Evolutionary conservation across 2,888 invertebrate genomes (phyloP).

Genomic region (Phorcus lineatus): DNA sequence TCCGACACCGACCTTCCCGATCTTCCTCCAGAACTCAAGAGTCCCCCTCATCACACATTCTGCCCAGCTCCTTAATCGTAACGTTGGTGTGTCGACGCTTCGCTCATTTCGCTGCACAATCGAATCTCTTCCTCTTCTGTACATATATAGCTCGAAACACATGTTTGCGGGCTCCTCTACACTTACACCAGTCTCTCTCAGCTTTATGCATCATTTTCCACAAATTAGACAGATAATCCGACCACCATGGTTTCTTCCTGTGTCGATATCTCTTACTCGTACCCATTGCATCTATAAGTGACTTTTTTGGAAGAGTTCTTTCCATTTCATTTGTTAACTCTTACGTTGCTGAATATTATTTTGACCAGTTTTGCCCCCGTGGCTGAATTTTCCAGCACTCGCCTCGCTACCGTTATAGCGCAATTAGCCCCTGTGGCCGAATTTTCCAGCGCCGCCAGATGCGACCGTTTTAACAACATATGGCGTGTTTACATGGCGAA

Average conservation of each 20-base stretch:
- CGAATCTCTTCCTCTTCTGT: background rate
- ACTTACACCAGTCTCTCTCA: background rate
- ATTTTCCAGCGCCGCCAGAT: too few species aligned
- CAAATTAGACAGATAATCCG: background rate
- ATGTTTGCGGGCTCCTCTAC: background rate
- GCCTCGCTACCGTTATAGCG: too few species aligned
- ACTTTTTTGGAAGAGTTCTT: too few species aligned
- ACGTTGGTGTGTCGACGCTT: background rate
- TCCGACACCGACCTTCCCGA: background rate
- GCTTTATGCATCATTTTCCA: background rate
- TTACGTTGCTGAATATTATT: too few species aligned
- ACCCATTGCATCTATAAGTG: background rate
- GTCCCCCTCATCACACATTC: background rate
- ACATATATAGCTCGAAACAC: background rate
- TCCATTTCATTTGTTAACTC: too few species aligned
- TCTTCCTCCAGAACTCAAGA: background rate
- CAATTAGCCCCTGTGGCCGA: too few species aligned
- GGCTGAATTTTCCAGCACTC: too few species aligned
- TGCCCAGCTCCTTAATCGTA: background rate
- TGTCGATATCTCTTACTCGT: background rate
- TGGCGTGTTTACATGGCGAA: too few species aligned
- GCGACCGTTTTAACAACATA: too few species aligned
- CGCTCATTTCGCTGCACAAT: background rate
- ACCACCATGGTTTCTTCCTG: background rate
- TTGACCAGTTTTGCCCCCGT: too few species aligned